Conservation (phyloP, 2,113 vertebrate genomes). For the Heterocephalus glaber region DNA sequence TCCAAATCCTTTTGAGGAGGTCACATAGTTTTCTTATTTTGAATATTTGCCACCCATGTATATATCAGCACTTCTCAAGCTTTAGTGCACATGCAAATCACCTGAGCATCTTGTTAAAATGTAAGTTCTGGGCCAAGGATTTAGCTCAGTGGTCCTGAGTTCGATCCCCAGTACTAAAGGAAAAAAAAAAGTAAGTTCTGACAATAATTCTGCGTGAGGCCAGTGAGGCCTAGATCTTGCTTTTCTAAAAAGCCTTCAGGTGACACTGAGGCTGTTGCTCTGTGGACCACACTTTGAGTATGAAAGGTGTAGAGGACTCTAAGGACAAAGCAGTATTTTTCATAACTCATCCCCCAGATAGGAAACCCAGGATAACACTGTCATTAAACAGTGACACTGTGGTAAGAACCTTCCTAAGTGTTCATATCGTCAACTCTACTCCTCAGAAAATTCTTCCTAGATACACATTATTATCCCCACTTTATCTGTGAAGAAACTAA, state of each 20-base stretch:
- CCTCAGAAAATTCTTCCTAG: neutral
- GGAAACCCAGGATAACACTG: neutral
- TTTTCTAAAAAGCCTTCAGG: neutral
- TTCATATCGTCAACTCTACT: neutral
- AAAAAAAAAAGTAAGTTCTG: too few relatives aligned
- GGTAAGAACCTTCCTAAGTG: neutral
- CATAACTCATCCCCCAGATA: neutral
- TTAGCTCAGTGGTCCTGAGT: too few relatives aligned
- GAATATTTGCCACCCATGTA: neutral
- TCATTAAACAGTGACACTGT: neutral
- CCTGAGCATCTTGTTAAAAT: neutral
- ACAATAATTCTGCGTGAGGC: neutral
- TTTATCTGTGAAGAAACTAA: constrained; percentile 8
- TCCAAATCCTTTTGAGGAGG: neutral
- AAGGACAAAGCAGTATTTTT: neutral
- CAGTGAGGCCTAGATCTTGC: neutral
- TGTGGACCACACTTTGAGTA: neutral
- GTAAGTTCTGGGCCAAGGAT: too few relatives aligned
- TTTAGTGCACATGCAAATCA: neutral
- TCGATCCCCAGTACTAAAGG: too few relatives aligned
- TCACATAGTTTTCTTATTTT: neutral
- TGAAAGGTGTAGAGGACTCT: neutral
- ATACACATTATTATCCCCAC: neutral
- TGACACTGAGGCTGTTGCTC: neutral
- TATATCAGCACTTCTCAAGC: neutral